A percentile compares a stretch with the other conserved stretches of the same genome.
Conservation (phyloP, 2,113 vertebrate species). For the Origma solitaria region DNA sequence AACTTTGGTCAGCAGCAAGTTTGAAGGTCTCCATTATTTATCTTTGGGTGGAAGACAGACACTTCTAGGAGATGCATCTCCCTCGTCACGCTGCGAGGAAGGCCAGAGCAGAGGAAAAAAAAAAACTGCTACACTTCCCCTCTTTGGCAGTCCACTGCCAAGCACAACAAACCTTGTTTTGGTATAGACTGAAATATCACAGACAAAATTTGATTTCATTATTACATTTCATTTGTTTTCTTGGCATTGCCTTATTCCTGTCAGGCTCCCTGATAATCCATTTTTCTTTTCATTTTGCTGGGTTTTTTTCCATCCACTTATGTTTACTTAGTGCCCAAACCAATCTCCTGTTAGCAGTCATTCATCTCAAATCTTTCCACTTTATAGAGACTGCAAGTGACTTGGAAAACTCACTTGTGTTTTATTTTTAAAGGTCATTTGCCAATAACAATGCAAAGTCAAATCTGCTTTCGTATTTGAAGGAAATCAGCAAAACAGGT, state of each 20-base stretch:
- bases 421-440: slow-evolving; percentile 58
- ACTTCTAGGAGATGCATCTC: neutral
- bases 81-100: accelerated
- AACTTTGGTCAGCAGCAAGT: neutral
- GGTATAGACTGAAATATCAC: slow-evolving; percentile 4
- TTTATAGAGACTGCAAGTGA: slow-evolving; percentile 30
- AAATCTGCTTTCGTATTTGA: slow-evolving; percentile 3
- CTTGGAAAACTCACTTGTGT: slow-evolving; percentile 44
- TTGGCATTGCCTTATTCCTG: slow-evolving; percentile 58
- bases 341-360: slow-evolving; percentile 49
- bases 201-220: slow-evolving; percentile 41
- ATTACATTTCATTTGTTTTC: slow-evolving; percentile 58
- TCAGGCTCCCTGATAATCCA: slow-evolving; percentile 58
- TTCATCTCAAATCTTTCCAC: slow-evolving; percentile 45
- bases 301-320: slow-evolving; percentile 29
- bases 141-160: neutral
- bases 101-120: neutral
- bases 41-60: neutral
- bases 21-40: neutral
- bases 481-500: neutral
- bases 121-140: neutral
- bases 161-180: slow-evolving; percentile 18
- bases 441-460: slow-evolving; percentile 14
- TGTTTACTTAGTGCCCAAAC: slow-evolving; percentile 35
- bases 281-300: slow-evolving; percentile 57